Base-by-base conservation (phyloP, 2,113 vertebrate species). In the Charina bottae region DNA sequence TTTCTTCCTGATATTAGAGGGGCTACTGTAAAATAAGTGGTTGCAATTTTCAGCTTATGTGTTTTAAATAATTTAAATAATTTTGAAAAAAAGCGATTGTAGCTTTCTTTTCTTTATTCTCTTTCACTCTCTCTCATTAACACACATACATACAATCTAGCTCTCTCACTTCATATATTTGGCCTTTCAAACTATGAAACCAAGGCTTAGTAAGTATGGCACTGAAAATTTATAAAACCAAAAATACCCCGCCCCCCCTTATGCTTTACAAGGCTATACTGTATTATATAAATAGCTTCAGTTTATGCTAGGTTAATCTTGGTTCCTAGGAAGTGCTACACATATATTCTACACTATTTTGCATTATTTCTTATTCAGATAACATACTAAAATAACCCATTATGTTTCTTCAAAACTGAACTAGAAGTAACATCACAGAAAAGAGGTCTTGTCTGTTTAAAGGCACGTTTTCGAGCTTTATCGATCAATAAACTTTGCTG, bases 381-480 rank as follows among this genome's bases (percentile, higher is more conserved):
- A 95, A 91, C 95, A 96, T 94, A 93, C 93, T 95, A 94, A 94
- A 94, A 37, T 93, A 92, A 78, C 33, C 91, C 94, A 97, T 95
- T 95, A 93, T 96, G 93, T 94, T 96, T 96, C 95, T 94, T 91
- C 94, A 89, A 93, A 95, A 93, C 95, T 96, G 94, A 96, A 93
- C 53, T 83, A 94, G 46, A 92, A 83, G 59, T 84, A 24, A 90
- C 28, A n/a, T 58, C 68, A 90, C 37, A 92, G 33, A 28, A 56
- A 49, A n/a, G 68, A 49, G 0, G 0, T 53, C n/a, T 58, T 85
- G 5, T n/a, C 6, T 7, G 1, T 2, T n/a, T 3, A 23, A 0
- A 0, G 60, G 24, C 64, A 93, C 72, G 53, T 12, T 68, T 1
- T 0, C 8, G 19, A 91, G 83, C 78, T 93, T 85, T 23, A 55